phyloP scores from a whole-genome alignment of 2,888 invertebrate species.

The Dicyrtoma fusca region DNA sequence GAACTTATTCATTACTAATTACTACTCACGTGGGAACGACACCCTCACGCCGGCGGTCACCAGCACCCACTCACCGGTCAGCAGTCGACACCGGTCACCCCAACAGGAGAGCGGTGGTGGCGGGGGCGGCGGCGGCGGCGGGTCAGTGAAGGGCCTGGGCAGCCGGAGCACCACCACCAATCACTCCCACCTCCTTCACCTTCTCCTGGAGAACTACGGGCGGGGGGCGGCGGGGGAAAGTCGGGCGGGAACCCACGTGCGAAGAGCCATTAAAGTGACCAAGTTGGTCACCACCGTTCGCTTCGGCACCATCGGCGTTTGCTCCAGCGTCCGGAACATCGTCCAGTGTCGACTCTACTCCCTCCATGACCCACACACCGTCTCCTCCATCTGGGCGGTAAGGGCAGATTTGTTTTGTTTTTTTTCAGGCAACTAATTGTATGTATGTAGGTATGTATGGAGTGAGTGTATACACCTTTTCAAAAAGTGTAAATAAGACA shows the following conservation, averaged over 20 bases:
- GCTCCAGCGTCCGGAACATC: conserved; percentile 28
- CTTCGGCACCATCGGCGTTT: conserved; percentile 46
- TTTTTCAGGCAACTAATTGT: background rate
- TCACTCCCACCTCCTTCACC: background rate
- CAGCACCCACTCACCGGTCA: background rate
- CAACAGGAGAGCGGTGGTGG: too few species aligned
- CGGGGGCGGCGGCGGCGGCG: background rate
- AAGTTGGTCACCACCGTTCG: conserved; percentile 44
- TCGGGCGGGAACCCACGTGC: conserved; percentile 16
- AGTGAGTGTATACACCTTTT: too few species aligned
- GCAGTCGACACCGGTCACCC: background rate
- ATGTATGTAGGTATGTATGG: background rate
- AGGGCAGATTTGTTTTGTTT: conserved; percentile 19
- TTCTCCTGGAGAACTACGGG: conserved; percentile 9
- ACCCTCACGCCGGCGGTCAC: background rate
- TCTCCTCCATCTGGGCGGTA: conserved; percentile 46
- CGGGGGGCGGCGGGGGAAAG: background rate
- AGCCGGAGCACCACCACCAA: background rate
- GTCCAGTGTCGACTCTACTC: conserved; percentile 43
- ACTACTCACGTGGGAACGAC: conserved; percentile 21
- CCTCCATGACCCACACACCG: conserved; percentile 25
- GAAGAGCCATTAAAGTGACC: conserved; percentile 34
- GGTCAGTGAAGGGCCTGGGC: background rate
- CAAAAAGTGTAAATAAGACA: too few species aligned
- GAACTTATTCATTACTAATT: conserved; percentile 37